These are phyloP conservation scores for Torymus auratus DNA, from an alignment of 2,888 invertebrate species.

Conservation along the genomic window DNA sequence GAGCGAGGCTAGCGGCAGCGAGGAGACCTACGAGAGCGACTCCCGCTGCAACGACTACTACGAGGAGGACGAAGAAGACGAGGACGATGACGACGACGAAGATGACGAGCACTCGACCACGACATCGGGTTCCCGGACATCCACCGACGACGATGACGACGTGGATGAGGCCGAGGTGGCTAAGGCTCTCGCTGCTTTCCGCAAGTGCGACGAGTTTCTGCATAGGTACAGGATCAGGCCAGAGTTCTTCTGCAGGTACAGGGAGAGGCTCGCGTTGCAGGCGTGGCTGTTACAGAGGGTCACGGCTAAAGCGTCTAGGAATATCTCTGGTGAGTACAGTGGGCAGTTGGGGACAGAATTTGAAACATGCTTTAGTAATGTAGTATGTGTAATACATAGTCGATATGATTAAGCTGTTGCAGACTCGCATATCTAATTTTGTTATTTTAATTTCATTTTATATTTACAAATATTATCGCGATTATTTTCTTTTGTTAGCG, in stretches of 20 bases:
- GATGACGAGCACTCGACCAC: slow-evolving; percentile 77
- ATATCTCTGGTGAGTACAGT: slow-evolving; percentile 67
- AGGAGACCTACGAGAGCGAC: slow-evolving; percentile 42
- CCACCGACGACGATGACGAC: slow-evolving; percentile 49
- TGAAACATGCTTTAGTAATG: too few relatives aligned
- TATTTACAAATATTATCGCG: too few relatives aligned
- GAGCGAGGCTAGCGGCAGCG: slow-evolving; percentile 42
- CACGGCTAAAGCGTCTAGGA: slow-evolving; percentile 62
- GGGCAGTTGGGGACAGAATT: too few relatives aligned
- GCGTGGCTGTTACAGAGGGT: slow-evolving; percentile 69
- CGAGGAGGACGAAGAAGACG: slow-evolving; percentile 40
- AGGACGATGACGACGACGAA: not conserved
- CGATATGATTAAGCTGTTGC: too few relatives aligned
- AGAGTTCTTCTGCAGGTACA: slow-evolving; percentile 87
- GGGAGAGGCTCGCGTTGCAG: slow-evolving; percentile 76
- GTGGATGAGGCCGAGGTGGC: slow-evolving; percentile 70
- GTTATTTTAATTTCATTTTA: too few relatives aligned
- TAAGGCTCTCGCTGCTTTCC: slow-evolving; percentile 77
- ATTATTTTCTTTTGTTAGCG: too few relatives aligned
- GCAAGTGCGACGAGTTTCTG: slow-evolving; percentile 82
- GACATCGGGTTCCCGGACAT: slow-evolving; percentile 66
- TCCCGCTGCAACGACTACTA: slow-evolving; percentile 40
- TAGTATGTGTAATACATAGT: too few relatives aligned
- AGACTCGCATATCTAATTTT: too few relatives aligned
- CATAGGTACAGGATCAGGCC: slow-evolving; percentile 83